Base-by-base conservation (phyloP, 1,140 invertebrate genomes). In the Leptopilina clavipes region DNA sequence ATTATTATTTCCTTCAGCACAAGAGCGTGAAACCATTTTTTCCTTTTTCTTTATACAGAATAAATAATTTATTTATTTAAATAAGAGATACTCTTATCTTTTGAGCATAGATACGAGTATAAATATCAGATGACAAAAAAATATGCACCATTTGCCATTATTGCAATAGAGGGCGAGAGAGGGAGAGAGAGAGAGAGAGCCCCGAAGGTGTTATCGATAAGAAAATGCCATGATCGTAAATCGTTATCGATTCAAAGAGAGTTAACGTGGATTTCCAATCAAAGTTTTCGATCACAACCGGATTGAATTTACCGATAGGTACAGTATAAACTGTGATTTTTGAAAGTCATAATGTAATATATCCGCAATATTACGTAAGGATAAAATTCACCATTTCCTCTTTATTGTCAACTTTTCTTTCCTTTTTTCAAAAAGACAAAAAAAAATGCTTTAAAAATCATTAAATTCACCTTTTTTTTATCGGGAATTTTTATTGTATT, bases 151-250 rank as follows among this genome's bases (percentile, higher is more conserved):
- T 65, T 65, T 25, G 22, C 56, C 11, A 65, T 65, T 14, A 45
- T 25, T 65, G 25, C 59, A 37, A 31, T 31, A 31, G 11, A 14
- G 22, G 37, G 37, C 2, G 25, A 5, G 25, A 31, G 25, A 31
- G 25, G 5, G 25, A 31, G 25, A 31, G 25, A 5, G 25, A 31
- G 25, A 31, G 25, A 31, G 25, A 31, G 25, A 31, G 25, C 25
- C 37, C 19, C n/a, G 59, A 31, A 31, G 59, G 79, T 83, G 79
- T 80, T 72, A 74, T 77, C 77, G 82, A 83, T 83, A 81, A 83
- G 76, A 73, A 76, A 76, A 76, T 80, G 80, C 80, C 80, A 72
- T 77, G 80, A 83, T 81, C 82, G 82, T 83, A 83, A 83, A 83
- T 80, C 80, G 81, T 81, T 79, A 81, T 83, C 78, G 81, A 75